These are phyloP conservation scores for Zenarchopterus dispar DNA, from an alignment of 2,797 vertebrate genomes.

Conservation along the genomic window DNA sequence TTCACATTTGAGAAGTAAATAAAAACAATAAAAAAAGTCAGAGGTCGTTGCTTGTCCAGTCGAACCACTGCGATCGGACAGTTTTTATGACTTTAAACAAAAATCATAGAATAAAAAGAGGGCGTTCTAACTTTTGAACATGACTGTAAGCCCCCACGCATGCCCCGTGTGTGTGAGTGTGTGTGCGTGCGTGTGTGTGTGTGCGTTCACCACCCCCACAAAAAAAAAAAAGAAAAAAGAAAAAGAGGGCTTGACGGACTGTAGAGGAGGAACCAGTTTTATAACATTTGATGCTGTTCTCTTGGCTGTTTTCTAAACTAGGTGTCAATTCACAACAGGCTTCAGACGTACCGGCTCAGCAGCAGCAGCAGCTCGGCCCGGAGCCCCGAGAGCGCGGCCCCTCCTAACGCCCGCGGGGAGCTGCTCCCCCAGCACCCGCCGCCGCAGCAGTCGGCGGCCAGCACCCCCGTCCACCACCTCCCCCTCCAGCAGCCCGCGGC, in stretches of 20 bases:
- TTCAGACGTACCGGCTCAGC: conserved; percentile 98
- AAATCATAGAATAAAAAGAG: too few species aligned
- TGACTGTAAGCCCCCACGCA: conserved; percentile 66
- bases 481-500: conserved; percentile 69
- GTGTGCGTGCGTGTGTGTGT: conserved; percentile 11
- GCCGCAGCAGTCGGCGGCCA: conserved; percentile 71
- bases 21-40: too few species aligned
- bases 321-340: conserved; percentile 99
- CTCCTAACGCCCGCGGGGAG: conserved; percentile 86
- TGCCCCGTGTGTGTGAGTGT: conserved; percentile 75
- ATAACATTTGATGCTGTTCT: conserved; percentile 99
- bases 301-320: conserved; percentile 99
- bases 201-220: conserved; percentile 58
- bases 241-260: conserved; percentile 77
- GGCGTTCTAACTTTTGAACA: too few species aligned
- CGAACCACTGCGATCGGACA: too few species aligned
- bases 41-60: too few species aligned
- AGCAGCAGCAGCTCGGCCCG: conserved; percentile 78
- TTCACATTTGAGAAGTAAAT: too few species aligned
- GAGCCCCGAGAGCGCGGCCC: conserved; percentile 89
- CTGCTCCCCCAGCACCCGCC: conserved; percentile 75
- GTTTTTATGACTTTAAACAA: too few species aligned
- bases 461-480: conserved; percentile 73
- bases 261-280: conserved; percentile 90
- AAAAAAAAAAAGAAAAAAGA: conserved; percentile 46